A percentile compares a stretch with the other conserved stretches of the same genome.
phyloP scores from a whole-genome alignment of 1,140 invertebrate genomes.

The Copidosoma floridanum region DNA sequence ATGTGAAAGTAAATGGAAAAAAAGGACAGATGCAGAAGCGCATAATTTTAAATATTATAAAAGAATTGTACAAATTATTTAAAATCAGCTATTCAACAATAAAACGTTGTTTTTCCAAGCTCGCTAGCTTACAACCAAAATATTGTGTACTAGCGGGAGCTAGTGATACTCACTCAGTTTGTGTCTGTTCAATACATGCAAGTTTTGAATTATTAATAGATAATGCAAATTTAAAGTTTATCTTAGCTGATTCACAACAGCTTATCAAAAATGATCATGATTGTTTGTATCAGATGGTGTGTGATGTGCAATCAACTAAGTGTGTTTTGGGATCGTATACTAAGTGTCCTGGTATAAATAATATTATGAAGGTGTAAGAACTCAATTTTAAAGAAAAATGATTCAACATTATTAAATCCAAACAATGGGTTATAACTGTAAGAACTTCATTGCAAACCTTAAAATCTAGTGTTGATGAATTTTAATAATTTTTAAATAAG shows the following conservation, averaged over 20 bases:
- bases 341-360: slow-evolving; percentile 17
- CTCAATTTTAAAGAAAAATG: slow-evolving; percentile 27
- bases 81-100: no score
- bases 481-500: slow-evolving; percentile 29
- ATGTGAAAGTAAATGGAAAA: background rate
- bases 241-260: background rate
- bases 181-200: background rate
- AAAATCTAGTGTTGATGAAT: slow-evolving; percentile 25
- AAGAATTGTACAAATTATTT: background rate
- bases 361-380: slow-evolving; percentile 17
- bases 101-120: no score
- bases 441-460: no score
- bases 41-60: background rate
- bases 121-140: background rate
- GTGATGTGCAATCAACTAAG: slow-evolving; percentile 11
- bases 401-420: slow-evolving; percentile 27
- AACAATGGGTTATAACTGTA: no score
- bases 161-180: background rate
- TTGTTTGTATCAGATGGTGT: slow-evolving; percentile 21
- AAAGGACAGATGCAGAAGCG: background rate
- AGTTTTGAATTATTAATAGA: no score
- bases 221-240: background rate
- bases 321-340: slow-evolving; percentile 26
- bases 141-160: no score
- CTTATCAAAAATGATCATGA: slow-evolving; percentile 1